Percentiles rank a stretch among this genome's conserved stretches.
These are phyloP conservation scores for Cydia strobilella DNA, from an alignment of 1,140 invertebrate genomes.

Conservation along the genomic window DNA sequence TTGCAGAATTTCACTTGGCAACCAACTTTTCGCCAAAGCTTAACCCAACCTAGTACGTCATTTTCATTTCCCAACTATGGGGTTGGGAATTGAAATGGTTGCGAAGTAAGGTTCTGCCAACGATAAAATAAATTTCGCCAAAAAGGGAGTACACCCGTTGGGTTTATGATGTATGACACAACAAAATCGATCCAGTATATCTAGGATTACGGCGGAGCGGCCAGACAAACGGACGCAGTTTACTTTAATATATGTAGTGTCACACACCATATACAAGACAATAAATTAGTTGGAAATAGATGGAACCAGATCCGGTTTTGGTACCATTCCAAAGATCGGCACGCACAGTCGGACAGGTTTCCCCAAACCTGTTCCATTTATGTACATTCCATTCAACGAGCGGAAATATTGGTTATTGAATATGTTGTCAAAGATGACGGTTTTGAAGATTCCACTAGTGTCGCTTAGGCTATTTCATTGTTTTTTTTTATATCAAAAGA, in stretches of 20 bases:
- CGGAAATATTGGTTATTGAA: background rate
- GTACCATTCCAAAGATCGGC: background rate
- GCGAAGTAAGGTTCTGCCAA: too few species aligned
- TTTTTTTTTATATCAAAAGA: too few species aligned
- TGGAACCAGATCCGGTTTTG: slow-evolving; percentile 1
- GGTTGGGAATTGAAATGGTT: too few species aligned
- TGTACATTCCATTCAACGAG: slow-evolving; percentile 6
- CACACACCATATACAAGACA: background rate
- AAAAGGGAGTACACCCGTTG: too few species aligned
- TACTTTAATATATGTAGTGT: background rate
- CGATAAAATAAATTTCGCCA: too few species aligned
- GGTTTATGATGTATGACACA: too few species aligned
- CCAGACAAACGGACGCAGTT: background rate
- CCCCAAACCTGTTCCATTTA: background rate
- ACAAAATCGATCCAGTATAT: too few species aligned
- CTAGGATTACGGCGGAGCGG: too few species aligned
- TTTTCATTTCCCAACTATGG: too few species aligned
- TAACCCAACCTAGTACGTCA: too few species aligned
- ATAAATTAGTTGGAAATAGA: background rate
- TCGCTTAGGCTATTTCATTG: background rate
- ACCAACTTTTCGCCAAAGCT: too few species aligned
- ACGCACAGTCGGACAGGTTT: background rate
- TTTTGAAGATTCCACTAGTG: background rate
- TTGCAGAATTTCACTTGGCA: too few species aligned
- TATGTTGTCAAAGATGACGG: background rate